Evolutionary conservation across 2,113 vertebrate species (phyloP).

Genomic region (Cyanoramphus novaezelandiae): DNA sequence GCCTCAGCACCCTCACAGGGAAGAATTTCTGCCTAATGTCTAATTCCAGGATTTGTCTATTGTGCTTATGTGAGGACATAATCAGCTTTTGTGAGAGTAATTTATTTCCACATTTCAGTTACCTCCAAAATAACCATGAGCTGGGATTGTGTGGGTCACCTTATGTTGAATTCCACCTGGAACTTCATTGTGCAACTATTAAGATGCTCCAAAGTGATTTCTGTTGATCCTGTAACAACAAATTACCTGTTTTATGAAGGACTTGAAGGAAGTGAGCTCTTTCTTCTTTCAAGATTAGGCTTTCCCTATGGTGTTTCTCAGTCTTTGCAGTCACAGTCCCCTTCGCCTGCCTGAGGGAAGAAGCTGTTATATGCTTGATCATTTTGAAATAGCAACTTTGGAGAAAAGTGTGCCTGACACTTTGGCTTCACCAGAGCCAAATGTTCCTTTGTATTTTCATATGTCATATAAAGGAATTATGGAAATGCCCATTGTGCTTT

Average conservation of each 20-base stretch:
- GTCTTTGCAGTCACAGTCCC: neutral
- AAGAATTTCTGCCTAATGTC: neutral
- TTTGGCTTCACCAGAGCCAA: neutral
- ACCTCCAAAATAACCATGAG: neutral
- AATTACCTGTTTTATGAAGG: neutral
- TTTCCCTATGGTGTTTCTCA: neutral
- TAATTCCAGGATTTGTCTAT: neutral
- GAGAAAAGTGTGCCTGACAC: neutral
- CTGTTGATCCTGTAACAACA: neutral
- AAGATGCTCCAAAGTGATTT: neutral
- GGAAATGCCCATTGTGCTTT: neutral
- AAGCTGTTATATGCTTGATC: slow-evolving; percentile 18
- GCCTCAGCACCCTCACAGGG: neutral
- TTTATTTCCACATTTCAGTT: neutral
- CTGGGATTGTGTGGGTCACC: neutral
- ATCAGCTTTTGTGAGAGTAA: neutral
- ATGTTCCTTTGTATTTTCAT: neutral
- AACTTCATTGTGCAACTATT: neutral
- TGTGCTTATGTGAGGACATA: neutral
- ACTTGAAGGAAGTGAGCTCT: neutral
- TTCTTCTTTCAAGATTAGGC: neutral
- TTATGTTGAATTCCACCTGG: neutral
- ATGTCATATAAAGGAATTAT: neutral
- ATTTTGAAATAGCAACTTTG: neutral
- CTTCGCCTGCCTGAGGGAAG: slow-evolving; percentile 33